Conservation (phyloP, 2,113 vertebrate genomes). For the Danio rerio region GRCz12tu NC_133196.1:20284501-20285000, state of each 20-base stretch:
- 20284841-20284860: slow-evolving; percentile 32
- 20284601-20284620: too few relatives aligned
- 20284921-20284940: slow-evolving; percentile 25
- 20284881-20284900: slow-evolving; percentile 55
- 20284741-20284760: slow-evolving; percentile 44
- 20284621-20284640: background rate
- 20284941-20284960: slow-evolving; percentile 28
- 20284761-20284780: slow-evolving; percentile 62
- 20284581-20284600: too few relatives aligned
- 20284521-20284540: background rate
- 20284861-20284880: slow-evolving; percentile 59
- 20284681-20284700: too few relatives aligned
- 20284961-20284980: slow-evolving; percentile 23
- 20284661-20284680: too few relatives aligned
- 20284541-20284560: background rate
- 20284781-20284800: slow-evolving; percentile 63
- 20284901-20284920: slow-evolving; percentile 59
- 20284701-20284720: background rate
- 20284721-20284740: slow-evolving; percentile 35
- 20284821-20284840: slow-evolving; percentile 52
- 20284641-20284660: background rate
- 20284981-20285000: slow-evolving; percentile 72
- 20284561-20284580: background rate
- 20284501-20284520: background rate
- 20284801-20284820: slow-evolving; percentile 59